Evolutionary conservation across 2,797 vertebrate species (phyloP), one percentile per base, ranked within the genome.

Genomic region (Acanthurus leucopareius): DNA sequence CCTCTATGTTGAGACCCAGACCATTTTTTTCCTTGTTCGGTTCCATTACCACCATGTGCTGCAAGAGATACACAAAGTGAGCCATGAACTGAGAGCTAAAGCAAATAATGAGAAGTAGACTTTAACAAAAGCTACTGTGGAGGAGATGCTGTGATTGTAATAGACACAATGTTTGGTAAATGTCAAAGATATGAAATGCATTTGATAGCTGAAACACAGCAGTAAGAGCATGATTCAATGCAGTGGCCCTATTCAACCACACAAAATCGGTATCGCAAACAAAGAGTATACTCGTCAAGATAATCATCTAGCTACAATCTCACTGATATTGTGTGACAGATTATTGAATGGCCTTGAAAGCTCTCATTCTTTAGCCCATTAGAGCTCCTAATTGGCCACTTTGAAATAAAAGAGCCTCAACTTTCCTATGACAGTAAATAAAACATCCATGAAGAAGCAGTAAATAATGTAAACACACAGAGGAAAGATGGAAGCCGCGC

Each of bases 391-490:
- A 84, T 78, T 80, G 49, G 28, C 64, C 32, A 58, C 80, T 83
- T 75, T 53, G 51, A 73, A 60, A 63, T 40, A 66, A 73, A 52
- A 58, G 61, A 72, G 28, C 22, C 66, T 82, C 44, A 67, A 53
- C 61, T 71, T 88, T 77, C 73, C 73, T 78, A 69, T 82, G 86
- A 84, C 77, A 35, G 85, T 93, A 86, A 90, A 92, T 93, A 88
- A 90, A 91, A 90, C 87, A 83, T 91, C 83, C 64, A 77, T 73
- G 83, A 83, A 76, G 73, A 53, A 78, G 80, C 78, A 71, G 87
- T 94, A 93, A 93, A 93, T 94, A 92, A 94, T 93, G 90, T 90
- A 93, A 91, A 92, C 61, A 71, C 83, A 58, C 73, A 69, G 75
- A 69, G 79, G 80, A 81, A 60, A 71, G 78, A 84, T 73, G 74